Conservation (phyloP, 92 coral and sea anemone species). For the Umimayanthus kanabou region DNA sequence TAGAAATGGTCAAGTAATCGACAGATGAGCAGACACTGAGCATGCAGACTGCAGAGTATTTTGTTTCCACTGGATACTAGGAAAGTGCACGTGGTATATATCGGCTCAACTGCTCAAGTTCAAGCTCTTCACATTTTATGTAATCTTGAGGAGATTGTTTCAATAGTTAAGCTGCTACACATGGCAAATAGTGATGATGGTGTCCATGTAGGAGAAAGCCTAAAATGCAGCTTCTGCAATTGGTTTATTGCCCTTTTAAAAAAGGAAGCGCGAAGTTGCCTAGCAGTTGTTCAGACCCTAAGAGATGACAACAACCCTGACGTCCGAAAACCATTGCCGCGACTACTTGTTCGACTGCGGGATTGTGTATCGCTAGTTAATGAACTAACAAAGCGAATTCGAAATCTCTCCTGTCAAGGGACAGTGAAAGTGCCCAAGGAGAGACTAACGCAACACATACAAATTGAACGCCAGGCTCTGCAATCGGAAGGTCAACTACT, state of each 20-base stretch:
- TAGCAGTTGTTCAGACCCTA: conserved; percentile 15
- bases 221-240: conserved; percentile 61
- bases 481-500: conserved; percentile 31
- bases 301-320: conserved; percentile 47
- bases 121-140: background rate
- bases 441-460: conserved; percentile 21
- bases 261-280: background rate
- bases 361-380: conserved; percentile 34
- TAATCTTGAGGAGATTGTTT: conserved; percentile 14
- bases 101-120: background rate
- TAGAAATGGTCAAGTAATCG: background rate
- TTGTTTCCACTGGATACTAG: conserved; percentile 40
- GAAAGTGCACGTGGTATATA: conserved; percentile 33
- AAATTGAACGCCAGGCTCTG: conserved; percentile 35
- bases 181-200: conserved; percentile 43
- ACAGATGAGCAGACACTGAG: background rate
- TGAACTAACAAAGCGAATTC: conserved; percentile 33
- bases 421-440: conserved; percentile 27
- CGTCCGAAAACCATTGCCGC: conserved; percentile 41
- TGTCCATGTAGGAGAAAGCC: conserved; percentile 59
- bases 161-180: background rate
- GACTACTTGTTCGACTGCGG: conserved; percentile 31
- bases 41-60: conserved; percentile 10
- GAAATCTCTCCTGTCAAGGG: conserved; percentile 32
- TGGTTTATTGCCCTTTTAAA: conserved; percentile 19